These are phyloP conservation scores for Benthosema pterotum DNA, from an alignment of 2,797 vertebrate species.

Conservation along the genomic window DNA sequence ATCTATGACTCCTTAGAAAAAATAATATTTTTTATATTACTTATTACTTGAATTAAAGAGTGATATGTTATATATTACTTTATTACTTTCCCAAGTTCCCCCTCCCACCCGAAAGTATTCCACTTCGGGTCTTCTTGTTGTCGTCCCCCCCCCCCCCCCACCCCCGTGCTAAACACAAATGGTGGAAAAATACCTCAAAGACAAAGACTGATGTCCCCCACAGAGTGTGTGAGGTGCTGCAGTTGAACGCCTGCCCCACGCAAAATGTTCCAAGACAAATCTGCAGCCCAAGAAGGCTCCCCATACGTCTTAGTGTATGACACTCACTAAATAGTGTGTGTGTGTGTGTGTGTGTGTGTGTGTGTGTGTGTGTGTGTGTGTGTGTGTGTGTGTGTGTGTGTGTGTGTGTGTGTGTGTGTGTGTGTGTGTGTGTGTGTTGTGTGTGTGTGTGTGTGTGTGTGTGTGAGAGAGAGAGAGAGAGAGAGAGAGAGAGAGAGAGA, in stretches of 20 bases:
- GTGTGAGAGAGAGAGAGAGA: no score
- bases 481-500: no score
- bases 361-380: constrained; percentile 7
- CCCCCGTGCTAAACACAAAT: no score
- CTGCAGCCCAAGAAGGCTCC: constrained; percentile 13
- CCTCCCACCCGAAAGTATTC: no score
- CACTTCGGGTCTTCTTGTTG: no score
- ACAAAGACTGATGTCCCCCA: constrained; percentile 8
- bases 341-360: not conserved
- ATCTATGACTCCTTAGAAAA: no score
- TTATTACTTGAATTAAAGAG: no score
- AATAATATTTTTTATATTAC: no score
- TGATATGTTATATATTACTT: no score
- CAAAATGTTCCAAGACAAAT: constrained; percentile 32
- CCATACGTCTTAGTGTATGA: constrained; percentile 9
- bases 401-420: constrained; percentile 8
- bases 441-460: not conserved
- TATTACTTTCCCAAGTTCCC: no score
- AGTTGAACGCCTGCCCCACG: constrained; percentile 22
- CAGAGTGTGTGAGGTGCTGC: constrained; percentile 30
- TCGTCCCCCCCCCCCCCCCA: no score
- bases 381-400: not conserved
- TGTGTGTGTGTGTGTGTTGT: constrained; percentile 10
- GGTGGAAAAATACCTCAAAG: constrained; percentile 28
- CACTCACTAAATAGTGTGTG: not conserved